phyloP scores from a whole-genome alignment of 2,797 vertebrate genomes.

The Ptychadena robeensis region DNA sequence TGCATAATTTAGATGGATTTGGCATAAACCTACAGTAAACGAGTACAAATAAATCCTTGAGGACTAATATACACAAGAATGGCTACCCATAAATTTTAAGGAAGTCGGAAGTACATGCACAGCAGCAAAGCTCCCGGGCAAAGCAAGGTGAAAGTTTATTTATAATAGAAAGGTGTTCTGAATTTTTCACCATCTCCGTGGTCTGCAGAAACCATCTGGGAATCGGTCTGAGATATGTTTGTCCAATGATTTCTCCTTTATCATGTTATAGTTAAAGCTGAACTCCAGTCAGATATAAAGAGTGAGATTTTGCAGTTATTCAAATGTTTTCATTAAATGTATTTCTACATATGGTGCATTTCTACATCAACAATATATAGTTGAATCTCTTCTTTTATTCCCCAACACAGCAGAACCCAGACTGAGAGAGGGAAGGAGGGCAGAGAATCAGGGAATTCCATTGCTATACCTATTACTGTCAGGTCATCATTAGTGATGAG shows the following conservation, averaged over 20 bases:
- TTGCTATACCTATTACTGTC: not conserved
- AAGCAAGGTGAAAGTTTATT: slow-evolving; percentile 35
- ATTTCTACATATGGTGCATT: not conserved
- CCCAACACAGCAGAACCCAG: not conserved
- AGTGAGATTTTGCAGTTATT: too few species aligned
- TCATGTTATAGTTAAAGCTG: not conserved
- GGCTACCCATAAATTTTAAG: slow-evolving; percentile 38
- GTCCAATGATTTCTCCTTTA: slow-evolving; percentile 15
- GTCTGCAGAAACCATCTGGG: not conserved
- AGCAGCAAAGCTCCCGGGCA: slow-evolving; percentile 29
- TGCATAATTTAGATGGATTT: slow-evolving; percentile 54
- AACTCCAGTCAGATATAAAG: not conserved
- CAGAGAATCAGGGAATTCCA: not conserved
- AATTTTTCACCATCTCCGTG: not conserved
- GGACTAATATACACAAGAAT: slow-evolving; percentile 43
- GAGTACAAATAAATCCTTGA: slow-evolving; percentile 43
- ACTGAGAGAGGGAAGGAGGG: not conserved
- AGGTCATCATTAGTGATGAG: too few species aligned
- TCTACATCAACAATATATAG: too few species aligned
- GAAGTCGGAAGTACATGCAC: slow-evolving; percentile 28
- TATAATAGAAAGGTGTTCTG: slow-evolving; percentile 34
- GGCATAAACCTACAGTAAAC: slow-evolving; percentile 38
- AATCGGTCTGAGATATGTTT: not conserved
- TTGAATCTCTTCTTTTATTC: not conserved
- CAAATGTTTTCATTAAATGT: not conserved